Evolutionary conservation across 2,888 invertebrate species (phyloP).

Genomic region (Hypena proboscidalis): DNA sequence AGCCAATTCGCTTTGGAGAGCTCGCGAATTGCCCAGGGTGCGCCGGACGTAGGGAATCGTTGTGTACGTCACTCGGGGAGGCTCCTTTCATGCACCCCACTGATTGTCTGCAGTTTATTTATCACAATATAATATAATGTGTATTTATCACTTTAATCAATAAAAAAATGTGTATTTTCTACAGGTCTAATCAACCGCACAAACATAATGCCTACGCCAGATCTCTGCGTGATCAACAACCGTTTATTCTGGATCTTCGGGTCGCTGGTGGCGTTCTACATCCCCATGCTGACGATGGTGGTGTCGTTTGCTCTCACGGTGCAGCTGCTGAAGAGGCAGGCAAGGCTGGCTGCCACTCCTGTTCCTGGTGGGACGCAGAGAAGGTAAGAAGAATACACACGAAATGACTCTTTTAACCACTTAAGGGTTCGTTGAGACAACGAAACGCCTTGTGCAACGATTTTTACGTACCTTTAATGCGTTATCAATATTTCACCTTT

Average conservation of each 20-base stretch:
- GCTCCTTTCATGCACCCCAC: too few species aligned
- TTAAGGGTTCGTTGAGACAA: too few species aligned
- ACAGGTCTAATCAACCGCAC: conserved; percentile 90
- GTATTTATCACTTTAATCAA: neutral
- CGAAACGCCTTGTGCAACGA: too few species aligned
- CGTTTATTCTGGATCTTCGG: conserved; percentile 95
- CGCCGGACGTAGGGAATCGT: too few species aligned
- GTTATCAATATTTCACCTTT: too few species aligned
- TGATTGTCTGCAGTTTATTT: too few species aligned
- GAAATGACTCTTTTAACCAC: too few species aligned
- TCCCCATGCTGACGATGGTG: conserved; percentile 98
- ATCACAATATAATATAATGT: neutral
- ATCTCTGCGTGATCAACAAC: conserved; percentile 93
- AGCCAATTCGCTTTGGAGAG: too few species aligned
- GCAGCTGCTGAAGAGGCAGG: conserved; percentile 92
- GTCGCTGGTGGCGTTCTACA: conserved; percentile 96
- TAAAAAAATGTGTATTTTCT: conserved; percentile 8
- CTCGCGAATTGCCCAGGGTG: too few species aligned
- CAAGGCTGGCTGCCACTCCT: conserved; percentile 87
- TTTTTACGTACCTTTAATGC: too few species aligned
- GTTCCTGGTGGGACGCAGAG: conserved; percentile 76
- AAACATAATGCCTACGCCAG: conserved; percentile 93
- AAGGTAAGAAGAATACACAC: conserved; percentile 57
- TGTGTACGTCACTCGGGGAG: too few species aligned
- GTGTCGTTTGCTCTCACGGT: conserved; percentile 96